These are phyloP conservation scores for Octopus sinensis DNA, from an alignment of 1,140 invertebrate species.

Conservation along the genomic window DNA sequence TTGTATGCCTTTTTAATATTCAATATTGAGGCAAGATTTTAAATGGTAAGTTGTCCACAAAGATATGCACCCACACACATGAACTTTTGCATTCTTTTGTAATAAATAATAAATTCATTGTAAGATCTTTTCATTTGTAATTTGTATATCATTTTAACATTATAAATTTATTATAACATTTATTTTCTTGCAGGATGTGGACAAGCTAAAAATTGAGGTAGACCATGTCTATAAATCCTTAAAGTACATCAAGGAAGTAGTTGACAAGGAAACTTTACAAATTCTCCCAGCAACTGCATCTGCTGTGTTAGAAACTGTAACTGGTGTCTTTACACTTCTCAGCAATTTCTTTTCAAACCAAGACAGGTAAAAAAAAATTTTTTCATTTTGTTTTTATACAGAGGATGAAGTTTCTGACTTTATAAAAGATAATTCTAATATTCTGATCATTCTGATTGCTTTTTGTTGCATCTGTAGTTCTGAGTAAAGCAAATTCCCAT, in stretches of 20 bases:
- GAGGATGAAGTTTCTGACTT: neutral
- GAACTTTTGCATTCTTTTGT: no score
- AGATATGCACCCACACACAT: no score
- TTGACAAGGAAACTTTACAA: conserved; percentile 80
- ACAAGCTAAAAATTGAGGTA: conserved; percentile 47
- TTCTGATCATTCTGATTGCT: no score
- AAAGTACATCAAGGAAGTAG: conserved; percentile 86
- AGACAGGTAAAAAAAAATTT: conserved; percentile 63
- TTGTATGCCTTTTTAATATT: no score
- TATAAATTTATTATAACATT: neutral
- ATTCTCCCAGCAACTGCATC: conserved; percentile 89
- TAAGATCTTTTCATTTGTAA: no score
- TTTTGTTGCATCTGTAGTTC: no score
- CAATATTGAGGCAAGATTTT: no score
- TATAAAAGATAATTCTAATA: no score
- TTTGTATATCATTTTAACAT: no score
- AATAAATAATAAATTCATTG: no score
- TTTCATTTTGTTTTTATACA: neutral
- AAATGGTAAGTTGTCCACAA: no score
- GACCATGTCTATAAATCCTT: conserved; percentile 62
- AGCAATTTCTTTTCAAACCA: conserved; percentile 70
- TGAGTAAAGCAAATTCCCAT: no score
- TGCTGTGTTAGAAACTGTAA: conserved; percentile 85
- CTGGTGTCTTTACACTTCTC: conserved; percentile 76
- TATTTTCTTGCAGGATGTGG: conserved; percentile 43